Evolutionary conservation across 53 echinoderm and acorn worm species (phyloP).

Genomic region (Paelopatides confundens): DNA sequence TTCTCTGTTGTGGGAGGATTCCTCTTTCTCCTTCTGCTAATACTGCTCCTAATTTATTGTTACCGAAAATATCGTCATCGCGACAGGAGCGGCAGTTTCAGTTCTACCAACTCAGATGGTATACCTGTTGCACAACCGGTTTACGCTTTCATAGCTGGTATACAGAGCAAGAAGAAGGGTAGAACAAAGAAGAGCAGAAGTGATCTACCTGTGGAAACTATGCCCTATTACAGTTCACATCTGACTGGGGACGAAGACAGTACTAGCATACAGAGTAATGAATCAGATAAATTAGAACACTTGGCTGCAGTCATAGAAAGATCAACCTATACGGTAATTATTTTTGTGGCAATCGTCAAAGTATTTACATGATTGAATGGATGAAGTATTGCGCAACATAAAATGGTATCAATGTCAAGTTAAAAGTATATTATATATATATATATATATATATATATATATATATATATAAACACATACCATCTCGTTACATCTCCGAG

Average conservation of each 20-base stretch:
- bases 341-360: no score
- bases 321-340: not conserved
- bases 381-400: no score
- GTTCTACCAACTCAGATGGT: not conserved
- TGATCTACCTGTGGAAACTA: not conserved
- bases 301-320: not conserved
- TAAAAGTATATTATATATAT: no score
- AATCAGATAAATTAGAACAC: not conserved
- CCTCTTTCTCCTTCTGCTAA: conserved; percentile 11
- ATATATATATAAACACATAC: no score
- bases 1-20: conserved; percentile 39
- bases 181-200: not conserved
- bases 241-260: not conserved
- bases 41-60: conserved; percentile 3
- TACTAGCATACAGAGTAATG: not conserved
- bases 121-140: not conserved
- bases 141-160: not conserved
- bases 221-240: not conserved
- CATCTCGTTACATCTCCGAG: no score
- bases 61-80: not conserved
- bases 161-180: not conserved
- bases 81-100: not conserved
- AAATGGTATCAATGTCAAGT: no score
- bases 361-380: no score
- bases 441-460: no score